These are phyloP conservation scores for Percina caprodes DNA, from an alignment of 2,113 vertebrate genomes.

Conservation along the genomic window DNA sequence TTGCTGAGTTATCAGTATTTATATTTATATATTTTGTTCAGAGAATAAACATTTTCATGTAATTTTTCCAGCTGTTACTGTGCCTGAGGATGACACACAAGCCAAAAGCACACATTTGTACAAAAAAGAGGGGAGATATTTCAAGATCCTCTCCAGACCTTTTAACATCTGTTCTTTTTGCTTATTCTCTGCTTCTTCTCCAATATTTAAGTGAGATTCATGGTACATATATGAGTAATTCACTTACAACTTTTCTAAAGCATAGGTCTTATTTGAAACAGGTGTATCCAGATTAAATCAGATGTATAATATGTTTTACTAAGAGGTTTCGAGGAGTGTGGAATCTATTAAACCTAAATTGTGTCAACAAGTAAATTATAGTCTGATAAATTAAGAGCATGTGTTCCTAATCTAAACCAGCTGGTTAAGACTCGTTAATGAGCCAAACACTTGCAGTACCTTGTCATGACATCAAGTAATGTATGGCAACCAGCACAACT, in stretches of 20 bases:
- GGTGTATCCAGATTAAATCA: neutral
- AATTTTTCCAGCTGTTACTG: neutral
- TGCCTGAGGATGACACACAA: neutral
- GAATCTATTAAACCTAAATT: neutral
- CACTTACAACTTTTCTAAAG: neutral
- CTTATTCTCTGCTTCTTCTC: neutral
- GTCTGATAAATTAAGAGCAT: neutral
- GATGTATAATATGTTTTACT: neutral
- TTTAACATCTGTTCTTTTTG: neutral
- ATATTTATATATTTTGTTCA: neutral
- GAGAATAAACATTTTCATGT: neutral
- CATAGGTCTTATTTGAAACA: neutral
- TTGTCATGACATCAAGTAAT: neutral
- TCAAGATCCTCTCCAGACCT: neutral
- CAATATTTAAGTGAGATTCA: neutral
- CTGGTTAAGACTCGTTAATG: neutral
- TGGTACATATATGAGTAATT: neutral
- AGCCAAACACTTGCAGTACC: neutral
- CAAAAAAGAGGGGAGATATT: neutral
- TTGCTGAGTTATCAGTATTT: neutral
- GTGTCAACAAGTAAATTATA: neutral
- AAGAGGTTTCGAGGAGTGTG: neutral
- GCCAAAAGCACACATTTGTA: constrained; percentile 7
- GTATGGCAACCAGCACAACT: neutral
- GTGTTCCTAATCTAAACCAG: neutral